These are phyloP conservation scores for Anhinga anhinga DNA, from an alignment of 2,113 vertebrate species.

Conservation along the genomic window DNA sequence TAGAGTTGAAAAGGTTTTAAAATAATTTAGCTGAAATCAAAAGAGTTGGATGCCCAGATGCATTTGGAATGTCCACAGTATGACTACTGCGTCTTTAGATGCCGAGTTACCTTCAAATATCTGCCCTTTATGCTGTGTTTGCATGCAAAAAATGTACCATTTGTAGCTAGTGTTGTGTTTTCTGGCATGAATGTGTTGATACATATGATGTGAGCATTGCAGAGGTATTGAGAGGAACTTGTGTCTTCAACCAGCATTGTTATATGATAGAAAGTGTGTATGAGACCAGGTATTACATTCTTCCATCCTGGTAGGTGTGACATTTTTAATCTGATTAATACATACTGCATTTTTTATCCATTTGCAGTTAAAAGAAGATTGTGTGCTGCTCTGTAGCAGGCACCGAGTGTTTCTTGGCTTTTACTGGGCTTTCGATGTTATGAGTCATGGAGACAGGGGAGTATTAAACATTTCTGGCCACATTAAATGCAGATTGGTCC, in stretches of 20 bases:
- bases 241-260: not conserved
- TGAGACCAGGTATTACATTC: not conserved
- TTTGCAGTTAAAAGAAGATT: not conserved
- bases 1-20: not conserved
- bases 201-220: not conserved
- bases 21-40: not conserved
- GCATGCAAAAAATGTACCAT: not conserved
- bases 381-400: not conserved
- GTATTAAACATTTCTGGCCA: not conserved
- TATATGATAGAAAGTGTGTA: not conserved
- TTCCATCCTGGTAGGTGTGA: not conserved
- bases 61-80: not conserved
- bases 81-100: not conserved
- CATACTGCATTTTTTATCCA: not conserved
- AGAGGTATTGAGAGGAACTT: not conserved
- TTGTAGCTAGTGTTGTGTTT: not conserved
- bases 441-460: not conserved
- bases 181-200: not conserved
- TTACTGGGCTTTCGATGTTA: not conserved
- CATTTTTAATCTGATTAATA: not conserved
- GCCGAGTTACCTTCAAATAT: not conserved
- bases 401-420: not conserved
- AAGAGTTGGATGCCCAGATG: not conserved
- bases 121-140: not conserved
- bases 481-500: not conserved